Evolutionary conservation across 2,888 invertebrate genomes (phyloP).

Genomic region (Andrena fulva): DNA sequence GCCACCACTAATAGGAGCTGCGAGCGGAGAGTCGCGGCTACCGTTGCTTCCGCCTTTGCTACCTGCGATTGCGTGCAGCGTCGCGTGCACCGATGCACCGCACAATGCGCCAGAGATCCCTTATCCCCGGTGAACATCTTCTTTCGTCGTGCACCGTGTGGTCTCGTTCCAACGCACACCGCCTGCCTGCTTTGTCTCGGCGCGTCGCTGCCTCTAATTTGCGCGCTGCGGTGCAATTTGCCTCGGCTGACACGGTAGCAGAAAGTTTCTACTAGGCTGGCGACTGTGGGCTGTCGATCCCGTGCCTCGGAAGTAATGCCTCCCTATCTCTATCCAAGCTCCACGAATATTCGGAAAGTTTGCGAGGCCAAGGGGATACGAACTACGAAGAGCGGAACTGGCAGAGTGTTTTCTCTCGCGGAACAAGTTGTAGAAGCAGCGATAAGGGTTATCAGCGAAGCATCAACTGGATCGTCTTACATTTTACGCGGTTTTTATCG

Average conservation of each 20-base stretch:
- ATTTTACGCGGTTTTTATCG: slow-evolving; percentile 55
- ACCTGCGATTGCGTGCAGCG: slow-evolving; percentile 53
- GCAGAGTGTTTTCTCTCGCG: background rate
- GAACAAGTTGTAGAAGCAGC: slow-evolving; percentile 12
- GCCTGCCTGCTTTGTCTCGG: background rate
- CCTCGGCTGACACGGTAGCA: background rate
- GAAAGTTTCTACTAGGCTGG: background rate
- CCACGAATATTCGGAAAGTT: background rate
- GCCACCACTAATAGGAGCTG: slow-evolving; percentile 37
- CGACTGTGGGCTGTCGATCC: background rate
- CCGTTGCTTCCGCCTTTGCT: slow-evolving; percentile 19
- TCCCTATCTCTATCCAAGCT: background rate
- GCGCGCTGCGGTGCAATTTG: background rate
- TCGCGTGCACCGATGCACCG: slow-evolving; percentile 59
- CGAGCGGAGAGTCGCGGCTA: background rate
- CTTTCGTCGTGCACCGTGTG: slow-evolving; percentile 33
- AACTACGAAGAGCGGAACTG: background rate
- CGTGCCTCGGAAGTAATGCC: background rate
- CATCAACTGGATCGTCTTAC: slow-evolving; percentile 30
- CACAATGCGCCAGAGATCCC: slow-evolving; percentile 27
- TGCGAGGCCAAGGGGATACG: background rate
- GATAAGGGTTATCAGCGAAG: slow-evolving; percentile 26
- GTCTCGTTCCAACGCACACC: slow-evolving; percentile 5
- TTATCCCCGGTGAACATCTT: slow-evolving; percentile 65
- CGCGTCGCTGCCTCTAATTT: background rate